Percentiles rank a stretch among this genome's conserved stretches.
Conservation (phyloP, 1,140 invertebrate genomes). For the Drosophila setifemur region DNA sequence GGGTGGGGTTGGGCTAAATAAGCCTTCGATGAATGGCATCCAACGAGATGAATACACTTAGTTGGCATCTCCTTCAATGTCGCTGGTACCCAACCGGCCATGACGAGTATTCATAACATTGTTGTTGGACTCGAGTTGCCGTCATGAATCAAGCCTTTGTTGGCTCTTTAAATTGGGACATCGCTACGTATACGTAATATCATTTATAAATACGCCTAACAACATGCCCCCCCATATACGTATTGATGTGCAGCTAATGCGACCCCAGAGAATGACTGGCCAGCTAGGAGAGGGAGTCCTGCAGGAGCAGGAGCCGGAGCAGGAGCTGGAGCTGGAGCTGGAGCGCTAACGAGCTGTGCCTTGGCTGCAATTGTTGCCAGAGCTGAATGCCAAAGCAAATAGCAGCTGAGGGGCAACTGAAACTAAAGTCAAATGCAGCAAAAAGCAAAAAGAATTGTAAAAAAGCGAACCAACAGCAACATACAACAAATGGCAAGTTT, state of each 20-base stretch:
- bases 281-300: background rate
- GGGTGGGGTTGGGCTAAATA: background rate
- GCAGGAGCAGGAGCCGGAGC: background rate
- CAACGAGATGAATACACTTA: background rate
- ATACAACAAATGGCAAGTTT: constrained; percentile 40
- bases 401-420: constrained; percentile 68
- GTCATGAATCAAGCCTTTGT: constrained; percentile 31
- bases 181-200: constrained; percentile 64
- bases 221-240: constrained; percentile 35
- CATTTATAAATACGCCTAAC: constrained; percentile 79
- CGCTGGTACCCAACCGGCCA: no score
- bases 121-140: background rate
- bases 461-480: constrained; percentile 32
- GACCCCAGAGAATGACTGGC: constrained; percentile 69
- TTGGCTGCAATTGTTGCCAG: constrained; percentile 78
- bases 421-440: constrained; percentile 70
- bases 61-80: background rate
- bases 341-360: constrained; percentile 76
- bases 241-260: constrained; percentile 78
- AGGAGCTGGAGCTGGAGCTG: constrained; percentile 9
- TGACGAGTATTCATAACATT: constrained; percentile 3
- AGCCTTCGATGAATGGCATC: constrained; percentile 7
- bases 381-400: constrained; percentile 79
- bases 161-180: constrained; percentile 68
- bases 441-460: constrained; percentile 41